Evolutionary conservation across 1,140 invertebrate genomes (phyloP).

Genomic region (Lasioglossum albipes): DNA sequence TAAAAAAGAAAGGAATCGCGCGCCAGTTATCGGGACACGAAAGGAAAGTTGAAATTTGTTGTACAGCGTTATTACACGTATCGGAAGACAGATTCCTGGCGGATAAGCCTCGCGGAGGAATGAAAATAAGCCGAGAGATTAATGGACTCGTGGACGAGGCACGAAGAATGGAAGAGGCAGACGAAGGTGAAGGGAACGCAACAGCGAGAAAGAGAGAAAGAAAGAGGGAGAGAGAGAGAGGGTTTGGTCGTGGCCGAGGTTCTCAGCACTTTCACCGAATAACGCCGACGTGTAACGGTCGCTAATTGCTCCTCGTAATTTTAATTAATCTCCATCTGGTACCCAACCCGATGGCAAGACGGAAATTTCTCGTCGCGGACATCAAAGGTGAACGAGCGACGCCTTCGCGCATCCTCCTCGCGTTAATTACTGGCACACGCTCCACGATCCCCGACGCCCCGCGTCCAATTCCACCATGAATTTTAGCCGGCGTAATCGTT

Average conservation of each 20-base stretch:
- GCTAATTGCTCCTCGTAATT: constrained; percentile 57
- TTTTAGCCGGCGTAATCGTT: background rate
- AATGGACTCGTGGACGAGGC: constrained; percentile 15
- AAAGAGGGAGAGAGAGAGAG: background rate
- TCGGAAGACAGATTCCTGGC: constrained; percentile 45
- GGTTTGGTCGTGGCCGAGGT: constrained; percentile 35
- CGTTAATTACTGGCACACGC: constrained; percentile 8
- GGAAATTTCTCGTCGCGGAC: constrained; percentile 35
- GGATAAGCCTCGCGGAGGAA: constrained; percentile 31
- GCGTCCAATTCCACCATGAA: background rate
- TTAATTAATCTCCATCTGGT: constrained; percentile 55
- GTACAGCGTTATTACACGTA: constrained; percentile 31
- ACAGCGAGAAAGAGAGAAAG: background rate
- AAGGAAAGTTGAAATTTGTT: background rate
- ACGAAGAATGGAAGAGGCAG: constrained; percentile 1
- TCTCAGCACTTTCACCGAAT: constrained; percentile 69
- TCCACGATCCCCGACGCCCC: constrained; percentile 7
- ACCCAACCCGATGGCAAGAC: constrained; percentile 23
- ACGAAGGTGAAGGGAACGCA: background rate
- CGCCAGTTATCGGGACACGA: background rate
- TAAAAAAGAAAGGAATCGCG: too few relatives aligned
- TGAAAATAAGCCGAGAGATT: constrained; percentile 3
- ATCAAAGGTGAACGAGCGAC: constrained; percentile 42
- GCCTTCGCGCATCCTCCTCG: background rate
- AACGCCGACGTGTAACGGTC: constrained; percentile 53